Evolutionary conservation across 2,113 vertebrate species (phyloP).

Genomic region (Prolemur simus): DNA sequence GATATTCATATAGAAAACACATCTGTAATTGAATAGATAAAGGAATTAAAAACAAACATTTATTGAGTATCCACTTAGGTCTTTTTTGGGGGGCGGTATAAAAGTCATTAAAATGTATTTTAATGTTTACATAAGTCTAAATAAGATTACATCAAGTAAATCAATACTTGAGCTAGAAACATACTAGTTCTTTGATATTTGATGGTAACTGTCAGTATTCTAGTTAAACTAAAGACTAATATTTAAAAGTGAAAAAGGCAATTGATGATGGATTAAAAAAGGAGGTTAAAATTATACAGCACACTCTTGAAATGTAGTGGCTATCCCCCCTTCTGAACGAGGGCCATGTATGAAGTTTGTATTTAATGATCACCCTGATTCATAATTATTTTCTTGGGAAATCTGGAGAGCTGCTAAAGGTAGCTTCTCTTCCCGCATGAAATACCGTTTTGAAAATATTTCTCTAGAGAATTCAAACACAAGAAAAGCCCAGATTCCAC

Average conservation of each 20-base stretch:
- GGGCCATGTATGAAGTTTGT: neutral
- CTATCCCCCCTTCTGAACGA: neutral
- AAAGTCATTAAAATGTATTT: neutral
- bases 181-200: neutral
- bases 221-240: neutral
- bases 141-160: neutral
- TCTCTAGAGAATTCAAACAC: conserved; percentile 38
- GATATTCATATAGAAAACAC: neutral
- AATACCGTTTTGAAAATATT: neutral
- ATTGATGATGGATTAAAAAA: neutral
- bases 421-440: neutral
- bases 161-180: neutral
- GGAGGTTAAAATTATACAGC: neutral
- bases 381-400: conserved; percentile 9
- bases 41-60: neutral
- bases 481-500: conserved; percentile 10
- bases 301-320: neutral
- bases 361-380: neutral
- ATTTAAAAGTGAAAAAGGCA: neutral
- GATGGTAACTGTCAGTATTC: neutral
- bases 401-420: neutral
- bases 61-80: neutral
- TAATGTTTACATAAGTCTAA: neutral
- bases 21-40: neutral
- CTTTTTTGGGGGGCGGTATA: neutral